Conservation (phyloP, 2,888 invertebrate genomes). For the Caenorhabditis imperialis region DNA sequence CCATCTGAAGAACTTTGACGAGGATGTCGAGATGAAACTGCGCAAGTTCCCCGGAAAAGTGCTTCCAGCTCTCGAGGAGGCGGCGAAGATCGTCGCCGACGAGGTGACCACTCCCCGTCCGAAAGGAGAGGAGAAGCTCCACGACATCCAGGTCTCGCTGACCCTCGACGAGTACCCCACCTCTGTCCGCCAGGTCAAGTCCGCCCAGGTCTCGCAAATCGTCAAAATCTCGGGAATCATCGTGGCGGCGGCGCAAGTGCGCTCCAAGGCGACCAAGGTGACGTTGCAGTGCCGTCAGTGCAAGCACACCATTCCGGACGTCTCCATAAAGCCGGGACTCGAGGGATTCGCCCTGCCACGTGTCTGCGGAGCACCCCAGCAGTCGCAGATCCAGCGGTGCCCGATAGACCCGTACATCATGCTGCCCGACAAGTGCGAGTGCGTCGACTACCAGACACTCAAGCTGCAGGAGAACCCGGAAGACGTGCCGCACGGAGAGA, state of each 20-base stretch:
- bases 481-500: conserved; percentile 94
- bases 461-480: conserved; percentile 90
- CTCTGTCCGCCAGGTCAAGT: conserved; percentile 81
- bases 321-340: conserved; percentile 92
- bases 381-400: conserved; percentile 89
- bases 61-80: conserved; percentile 92
- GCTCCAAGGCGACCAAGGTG: conserved; percentile 94
- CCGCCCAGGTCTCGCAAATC: conserved; percentile 91
- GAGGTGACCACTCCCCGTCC: conserved; percentile 94
- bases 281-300: conserved; percentile 95
- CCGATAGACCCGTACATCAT: conserved; percentile 98
- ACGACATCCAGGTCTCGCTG: conserved; percentile 88
- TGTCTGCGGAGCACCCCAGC: conserved; percentile 94
- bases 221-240: conserved; percentile 97
- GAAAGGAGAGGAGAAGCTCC: conserved; percentile 89
- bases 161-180: conserved; percentile 71
- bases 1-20: conserved; percentile 92
- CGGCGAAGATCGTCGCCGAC: conserved; percentile 95
- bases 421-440: conserved; percentile 95
- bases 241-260: conserved; percentile 92
- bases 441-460: conserved; percentile 97
- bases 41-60: conserved; percentile 93
- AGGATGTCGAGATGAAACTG: conserved; percentile 89
- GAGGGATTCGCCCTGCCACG: conserved; percentile 96
- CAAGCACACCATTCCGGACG: conserved; percentile 89